Base-by-base conservation (phyloP, 1,140 invertebrate genomes). In the Cyrtorhinus lividipennis region DNA sequence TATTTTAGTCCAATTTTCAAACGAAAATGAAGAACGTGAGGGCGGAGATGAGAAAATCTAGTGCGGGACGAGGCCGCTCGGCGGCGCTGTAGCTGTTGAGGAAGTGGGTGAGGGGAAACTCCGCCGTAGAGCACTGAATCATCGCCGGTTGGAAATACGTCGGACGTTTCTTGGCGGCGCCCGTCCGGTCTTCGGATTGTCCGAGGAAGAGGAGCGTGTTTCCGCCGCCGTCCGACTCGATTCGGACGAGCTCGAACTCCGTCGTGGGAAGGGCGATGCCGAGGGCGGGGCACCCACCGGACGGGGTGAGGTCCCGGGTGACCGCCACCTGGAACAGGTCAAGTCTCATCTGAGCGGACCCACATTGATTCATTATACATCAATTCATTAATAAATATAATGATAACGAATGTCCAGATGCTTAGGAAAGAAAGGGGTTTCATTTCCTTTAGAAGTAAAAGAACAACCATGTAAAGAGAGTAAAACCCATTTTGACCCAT, bases 91-190 rank as follows among this genome's bases (percentile, higher is more conserved):
- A 59, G 58, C 24, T 27, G 38, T 61, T 46, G 60, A 59, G 62
- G 56, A 60, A 59, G 23, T 61, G 58, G 10, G 62, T 53, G 15
- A 62, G 45, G 2, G 53, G 25, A 1, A 64, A 57, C 10, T 69
- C 64, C 10, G 70, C 59, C 20, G 69, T 60, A 30, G 72, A 68
- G 64, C 78, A 80, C 64, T 74, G 75, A 2, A 77, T 66, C 61
- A 80, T 66, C 3, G 78, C 74, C 2, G 72, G 67, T 61, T 78
- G 76, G 69, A 76, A 79, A 22, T 77, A 72, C 1, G 78, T 77
- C 0, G 78, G 76, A 24, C 78, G 71, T 24, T 71, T 70, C 24
- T 67, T 56, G 68, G 63, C 44, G 64, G 69, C 62, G 66, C 66
- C 56, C 71, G 72, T 61, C 75, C 72, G 1, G 72, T 75, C 53